Percentiles rank a stretch among this genome's conserved stretches.
Conservation (phyloP, 2,797 vertebrate genomes). For the Hyperoplus immaculatus region DNA sequence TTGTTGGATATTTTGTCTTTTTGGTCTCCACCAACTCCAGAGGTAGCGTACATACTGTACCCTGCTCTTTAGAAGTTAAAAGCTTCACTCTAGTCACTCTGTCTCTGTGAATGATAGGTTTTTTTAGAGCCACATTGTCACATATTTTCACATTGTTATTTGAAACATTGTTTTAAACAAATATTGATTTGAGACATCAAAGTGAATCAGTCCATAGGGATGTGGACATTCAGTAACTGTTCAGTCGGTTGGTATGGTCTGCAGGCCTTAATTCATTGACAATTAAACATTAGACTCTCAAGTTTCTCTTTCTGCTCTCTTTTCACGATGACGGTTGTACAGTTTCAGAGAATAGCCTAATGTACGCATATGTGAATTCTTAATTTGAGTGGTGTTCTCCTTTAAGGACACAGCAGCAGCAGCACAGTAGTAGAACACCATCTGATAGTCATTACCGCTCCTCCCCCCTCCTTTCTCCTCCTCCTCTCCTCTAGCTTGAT, state of each 20-base stretch:
- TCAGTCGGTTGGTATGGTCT: too few relatives aligned
- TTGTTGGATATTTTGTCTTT: too few relatives aligned
- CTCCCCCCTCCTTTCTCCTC: constrained; percentile 66
- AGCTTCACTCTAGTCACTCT: background rate
- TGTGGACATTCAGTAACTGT: too few relatives aligned
- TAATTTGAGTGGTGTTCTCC: constrained; percentile 60
- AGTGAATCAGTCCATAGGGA: constrained; percentile 6
- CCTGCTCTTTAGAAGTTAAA: background rate
- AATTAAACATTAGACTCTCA: constrained; percentile 1
- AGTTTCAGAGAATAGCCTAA: constrained; percentile 43
- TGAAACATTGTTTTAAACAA: too few relatives aligned
- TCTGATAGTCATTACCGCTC: constrained; percentile 85
- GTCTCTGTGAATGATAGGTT: background rate
- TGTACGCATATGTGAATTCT: constrained; percentile 42
- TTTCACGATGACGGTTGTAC: constrained; percentile 21
- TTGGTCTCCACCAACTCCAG: background rate
- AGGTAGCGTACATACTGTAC: background rate
- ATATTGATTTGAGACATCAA: background rate
- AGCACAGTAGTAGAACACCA: constrained; percentile 82
- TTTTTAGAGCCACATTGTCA: too few relatives aligned
- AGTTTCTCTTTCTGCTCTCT: constrained; percentile 7
- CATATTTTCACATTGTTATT: too few relatives aligned
- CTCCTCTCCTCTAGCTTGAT: constrained; percentile 70
- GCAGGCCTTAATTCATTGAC: background rate
- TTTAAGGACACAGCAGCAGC: constrained; percentile 64